Evolutionary conservation across 2,797 vertebrate genomes (phyloP).

Genomic region (Intellagama lesueurii): DNA sequence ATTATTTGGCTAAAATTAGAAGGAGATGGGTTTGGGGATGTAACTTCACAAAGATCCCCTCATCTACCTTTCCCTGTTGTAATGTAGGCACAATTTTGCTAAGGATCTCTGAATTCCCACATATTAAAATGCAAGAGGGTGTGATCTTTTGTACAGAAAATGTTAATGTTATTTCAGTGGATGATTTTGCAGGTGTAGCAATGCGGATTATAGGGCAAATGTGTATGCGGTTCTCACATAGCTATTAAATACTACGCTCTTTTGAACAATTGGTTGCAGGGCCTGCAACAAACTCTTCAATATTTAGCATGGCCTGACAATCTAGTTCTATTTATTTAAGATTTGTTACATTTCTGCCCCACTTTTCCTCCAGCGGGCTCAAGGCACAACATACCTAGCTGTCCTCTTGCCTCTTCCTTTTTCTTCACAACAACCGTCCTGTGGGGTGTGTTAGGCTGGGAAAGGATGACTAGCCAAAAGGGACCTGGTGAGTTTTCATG

Average conservation of each 20-base stretch:
- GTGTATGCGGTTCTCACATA: background rate
- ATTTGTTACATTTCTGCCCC: too few species aligned
- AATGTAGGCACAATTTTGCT: background rate
- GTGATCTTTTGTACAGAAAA: background rate
- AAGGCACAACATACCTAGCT: too few species aligned
- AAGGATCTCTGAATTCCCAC: background rate
- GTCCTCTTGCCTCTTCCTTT: too few species aligned
- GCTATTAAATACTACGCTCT: background rate
- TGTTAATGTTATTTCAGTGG: background rate
- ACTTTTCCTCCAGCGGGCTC: too few species aligned
- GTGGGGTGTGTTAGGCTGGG: too few species aligned
- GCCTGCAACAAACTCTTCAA: too few species aligned
- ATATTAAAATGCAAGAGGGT: background rate
- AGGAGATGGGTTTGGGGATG: background rate
- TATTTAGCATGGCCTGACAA: background rate
- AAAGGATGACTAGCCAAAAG: too few species aligned
- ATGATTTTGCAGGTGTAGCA: background rate
- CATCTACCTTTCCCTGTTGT: background rate
- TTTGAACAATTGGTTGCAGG: background rate
- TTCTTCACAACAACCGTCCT: too few species aligned
- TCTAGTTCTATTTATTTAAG: background rate
- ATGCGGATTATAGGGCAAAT: background rate
- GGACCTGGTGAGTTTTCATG: too few species aligned
- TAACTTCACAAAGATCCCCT: background rate
- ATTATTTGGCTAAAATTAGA: background rate